Evolutionary conservation across 2,888 invertebrate species (phyloP), one percentile per base, ranked within the genome.

Genomic region (Polyploca ridens): DNA sequence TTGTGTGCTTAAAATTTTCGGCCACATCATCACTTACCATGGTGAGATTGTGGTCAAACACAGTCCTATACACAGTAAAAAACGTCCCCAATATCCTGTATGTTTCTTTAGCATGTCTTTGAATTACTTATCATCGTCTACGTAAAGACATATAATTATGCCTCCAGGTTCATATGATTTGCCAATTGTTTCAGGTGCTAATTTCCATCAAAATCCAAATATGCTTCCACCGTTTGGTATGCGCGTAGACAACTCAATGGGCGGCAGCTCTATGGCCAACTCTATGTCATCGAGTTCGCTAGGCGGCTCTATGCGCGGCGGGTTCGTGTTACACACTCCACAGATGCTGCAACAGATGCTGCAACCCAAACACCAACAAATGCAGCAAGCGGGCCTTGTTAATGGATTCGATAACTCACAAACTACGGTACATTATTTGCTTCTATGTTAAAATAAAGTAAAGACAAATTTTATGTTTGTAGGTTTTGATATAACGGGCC

Each of bases 191-290:
- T 35, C 90, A 93, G 93, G 93, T 93, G 93, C 93, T 92, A 93
- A 93, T 92, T 94, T 83, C 85, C 93, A 93, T 89, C 88, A 74
- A 84, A 92, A 90, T 86, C 86, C 87, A 77, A 90, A 88, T 84
- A 90, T 94, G 85, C 90, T 94, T 85, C 93, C 94, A 84, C 90
- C 92, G 76, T 94, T 94, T 78, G 94, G 94, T 76, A 92, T 94
- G 93, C 91, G 94, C 63, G 86, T 93, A 80, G 94, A 94, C 78
- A 91, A 86, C 77, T 81, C 86, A 63, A 76, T 86, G 84, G 76
- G 80, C 72, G 77, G 82, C 60, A 79, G 78, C 74, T 66, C 75
- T n/a, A 65, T 81, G 72, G 73, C 72, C 13, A 74, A 71, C 61
- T 64, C 72, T 7, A 70, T 74, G 62, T 69, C 73, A 16, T 68